A percentile compares a stretch with the other conserved stretches of the same genome.
Conservation (phyloP, 30 jellyfish, hydroid and myxozoan species). For the Euphysa ruthae region DNA sequence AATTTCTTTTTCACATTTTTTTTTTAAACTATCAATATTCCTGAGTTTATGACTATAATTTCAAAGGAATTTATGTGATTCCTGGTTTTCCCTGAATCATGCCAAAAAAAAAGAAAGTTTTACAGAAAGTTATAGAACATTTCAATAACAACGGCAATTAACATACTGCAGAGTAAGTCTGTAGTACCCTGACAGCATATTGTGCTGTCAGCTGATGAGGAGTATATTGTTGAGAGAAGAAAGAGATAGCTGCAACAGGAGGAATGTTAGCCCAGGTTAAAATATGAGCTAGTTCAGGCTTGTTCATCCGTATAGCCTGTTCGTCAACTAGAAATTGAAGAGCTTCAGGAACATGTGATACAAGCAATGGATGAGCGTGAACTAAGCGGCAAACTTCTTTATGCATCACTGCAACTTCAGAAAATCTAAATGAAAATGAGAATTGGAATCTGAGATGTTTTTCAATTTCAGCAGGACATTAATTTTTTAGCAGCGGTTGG, state of each 20-base stretch:
- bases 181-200: slow-evolving; percentile 85
- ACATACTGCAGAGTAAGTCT: slow-evolving; percentile 84
- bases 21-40: no score
- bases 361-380: slow-evolving; percentile 62
- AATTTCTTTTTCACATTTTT: no score
- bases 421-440: slow-evolving; percentile 40
- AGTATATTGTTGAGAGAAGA: slow-evolving; percentile 81
- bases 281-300: slow-evolving; percentile 56
- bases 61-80: no score
- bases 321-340: slow-evolving; percentile 60
- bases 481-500: no score
- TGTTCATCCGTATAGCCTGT: slow-evolving; percentile 36
- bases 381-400: slow-evolving; percentile 80
- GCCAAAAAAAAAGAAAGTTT: no score
- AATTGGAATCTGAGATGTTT: neutral
- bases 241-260: slow-evolving; percentile 89
- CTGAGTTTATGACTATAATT: no score
- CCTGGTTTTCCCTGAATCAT: no score
- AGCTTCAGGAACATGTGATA: slow-evolving; percentile 82
- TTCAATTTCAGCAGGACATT: no score
- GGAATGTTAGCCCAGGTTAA: slow-evolving; percentile 84
- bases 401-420: slow-evolving; percentile 39
- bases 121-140: no score
- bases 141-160: neutral
- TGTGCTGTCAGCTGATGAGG: slow-evolving; percentile 91